phyloP scores from a whole-genome alignment of 2,113 vertebrate genomes.

The Alouatta palliata region DNA sequence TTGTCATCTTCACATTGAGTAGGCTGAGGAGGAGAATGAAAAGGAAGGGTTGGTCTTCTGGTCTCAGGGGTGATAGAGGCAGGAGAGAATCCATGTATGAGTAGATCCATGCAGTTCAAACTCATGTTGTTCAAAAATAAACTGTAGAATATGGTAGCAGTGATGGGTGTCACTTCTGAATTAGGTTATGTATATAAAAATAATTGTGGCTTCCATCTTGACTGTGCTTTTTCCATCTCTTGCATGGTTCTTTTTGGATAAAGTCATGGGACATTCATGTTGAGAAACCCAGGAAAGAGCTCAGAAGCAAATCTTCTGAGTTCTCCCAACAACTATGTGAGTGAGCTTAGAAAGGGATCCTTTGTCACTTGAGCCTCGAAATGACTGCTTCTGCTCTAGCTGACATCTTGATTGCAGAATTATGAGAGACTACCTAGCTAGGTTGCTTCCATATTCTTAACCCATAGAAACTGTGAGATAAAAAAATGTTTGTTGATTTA shows the following conservation, averaged over 20 bases:
- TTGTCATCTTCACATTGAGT: background rate
- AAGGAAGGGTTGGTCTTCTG: background rate
- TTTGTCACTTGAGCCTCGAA: background rate
- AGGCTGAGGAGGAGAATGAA: background rate
- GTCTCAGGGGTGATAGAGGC: background rate
- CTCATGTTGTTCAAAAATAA: background rate
- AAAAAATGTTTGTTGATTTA: background rate
- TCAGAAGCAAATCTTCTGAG: background rate
- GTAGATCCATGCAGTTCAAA: background rate
- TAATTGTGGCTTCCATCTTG: background rate
- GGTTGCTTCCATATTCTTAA: background rate
- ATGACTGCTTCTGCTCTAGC: background rate
- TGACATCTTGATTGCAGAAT: background rate
- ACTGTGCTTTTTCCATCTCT: background rate
- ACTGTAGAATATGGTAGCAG: background rate
- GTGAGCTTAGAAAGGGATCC: background rate
- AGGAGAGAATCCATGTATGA: background rate
- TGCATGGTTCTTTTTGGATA: background rate
- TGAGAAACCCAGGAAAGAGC: background rate
- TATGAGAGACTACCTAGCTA: background rate
- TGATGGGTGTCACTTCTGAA: background rate
- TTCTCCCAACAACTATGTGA: accelerated
- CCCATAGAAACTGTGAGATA: background rate
- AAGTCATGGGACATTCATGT: background rate
- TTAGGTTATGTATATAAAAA: background rate